Percentiles rank a stretch among this genome's conserved stretches.
phyloP scores from a whole-genome alignment of 2,113 vertebrate genomes.

The Sardina pilchardus region DNA sequence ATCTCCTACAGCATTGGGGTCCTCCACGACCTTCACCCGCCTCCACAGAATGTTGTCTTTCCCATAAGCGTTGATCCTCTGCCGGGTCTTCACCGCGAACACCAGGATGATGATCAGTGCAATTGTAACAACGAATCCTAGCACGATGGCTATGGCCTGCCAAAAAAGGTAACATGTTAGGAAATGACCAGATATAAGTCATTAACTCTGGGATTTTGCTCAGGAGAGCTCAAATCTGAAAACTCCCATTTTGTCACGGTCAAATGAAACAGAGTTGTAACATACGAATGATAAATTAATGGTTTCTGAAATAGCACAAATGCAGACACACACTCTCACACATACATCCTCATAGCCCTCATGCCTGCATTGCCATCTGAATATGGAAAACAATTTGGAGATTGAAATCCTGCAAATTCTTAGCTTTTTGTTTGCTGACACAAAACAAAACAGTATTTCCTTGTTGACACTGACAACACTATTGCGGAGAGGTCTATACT shows the following conservation, averaged over 20 bases:
- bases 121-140: conserved; percentile 77
- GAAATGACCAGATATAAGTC: neutral
- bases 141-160: conserved; percentile 85
- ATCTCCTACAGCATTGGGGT: conserved; percentile 67
- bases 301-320: neutral
- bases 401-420: neutral
- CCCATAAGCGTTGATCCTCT: conserved; percentile 76
- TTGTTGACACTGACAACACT: neutral
- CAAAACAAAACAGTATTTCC: neutral
- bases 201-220: neutral
- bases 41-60: conserved; percentile 86
- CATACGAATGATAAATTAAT: too few relatives aligned
- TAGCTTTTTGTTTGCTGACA: neutral
- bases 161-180: neutral
- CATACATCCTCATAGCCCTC: neutral
- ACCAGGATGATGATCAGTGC: conserved; percentile 84
- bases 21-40: conserved; percentile 63
- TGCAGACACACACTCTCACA: neutral
- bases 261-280: too few relatives aligned
- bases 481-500: neutral
- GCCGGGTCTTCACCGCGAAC: conserved; percentile 83
- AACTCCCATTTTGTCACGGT: too few relatives aligned
- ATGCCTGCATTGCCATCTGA: neutral
- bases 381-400: neutral
- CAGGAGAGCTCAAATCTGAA: neutral